These are phyloP conservation scores for Drosophila austrosaltans DNA, from an alignment of 2,888 invertebrate species.

Conservation along the genomic window DNA sequence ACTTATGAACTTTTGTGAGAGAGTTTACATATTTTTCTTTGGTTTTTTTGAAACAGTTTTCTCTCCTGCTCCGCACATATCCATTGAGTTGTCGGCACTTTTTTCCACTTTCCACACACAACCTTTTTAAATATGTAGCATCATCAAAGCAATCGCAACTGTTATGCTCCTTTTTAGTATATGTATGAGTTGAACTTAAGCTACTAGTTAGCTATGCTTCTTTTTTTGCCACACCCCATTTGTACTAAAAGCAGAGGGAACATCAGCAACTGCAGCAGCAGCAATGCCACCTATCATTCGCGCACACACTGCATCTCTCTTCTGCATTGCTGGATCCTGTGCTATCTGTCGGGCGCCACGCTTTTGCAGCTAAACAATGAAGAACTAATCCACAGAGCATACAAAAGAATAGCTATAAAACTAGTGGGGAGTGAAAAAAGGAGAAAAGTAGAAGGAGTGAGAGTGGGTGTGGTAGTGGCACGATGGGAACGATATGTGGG, in stretches of 20 bases:
- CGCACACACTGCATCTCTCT: constrained; percentile 50
- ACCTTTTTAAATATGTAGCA: background rate
- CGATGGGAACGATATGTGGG: background rate
- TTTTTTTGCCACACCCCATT: constrained; percentile 45
- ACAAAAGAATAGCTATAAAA: constrained; percentile 77
- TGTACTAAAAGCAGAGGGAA: constrained; percentile 29
- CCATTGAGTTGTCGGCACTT: background rate
- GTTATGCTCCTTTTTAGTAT: constrained; percentile 5
- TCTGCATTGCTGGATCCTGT: constrained; percentile 32
- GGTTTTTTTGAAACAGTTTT: background rate
- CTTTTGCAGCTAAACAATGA: constrained; percentile 72
- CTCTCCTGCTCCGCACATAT: background rate
- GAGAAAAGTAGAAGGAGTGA: background rate
- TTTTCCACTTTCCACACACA: background rate
- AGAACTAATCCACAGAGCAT: constrained; percentile 76
- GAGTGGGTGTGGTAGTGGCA: background rate
- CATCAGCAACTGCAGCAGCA: constrained; percentile 26
- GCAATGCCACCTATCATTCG: constrained; percentile 48
- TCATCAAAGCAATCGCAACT: constrained; percentile 7
- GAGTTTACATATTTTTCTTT: background rate
- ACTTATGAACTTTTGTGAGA: background rate
- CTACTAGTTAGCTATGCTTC: constrained; percentile 61
- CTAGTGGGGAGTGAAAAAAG: constrained; percentile 47
- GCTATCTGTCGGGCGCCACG: constrained; percentile 71
- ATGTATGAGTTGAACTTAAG: constrained; percentile 30